Conservation (phyloP, 1,140 invertebrate species). For the Drosophila auraria region DNA sequence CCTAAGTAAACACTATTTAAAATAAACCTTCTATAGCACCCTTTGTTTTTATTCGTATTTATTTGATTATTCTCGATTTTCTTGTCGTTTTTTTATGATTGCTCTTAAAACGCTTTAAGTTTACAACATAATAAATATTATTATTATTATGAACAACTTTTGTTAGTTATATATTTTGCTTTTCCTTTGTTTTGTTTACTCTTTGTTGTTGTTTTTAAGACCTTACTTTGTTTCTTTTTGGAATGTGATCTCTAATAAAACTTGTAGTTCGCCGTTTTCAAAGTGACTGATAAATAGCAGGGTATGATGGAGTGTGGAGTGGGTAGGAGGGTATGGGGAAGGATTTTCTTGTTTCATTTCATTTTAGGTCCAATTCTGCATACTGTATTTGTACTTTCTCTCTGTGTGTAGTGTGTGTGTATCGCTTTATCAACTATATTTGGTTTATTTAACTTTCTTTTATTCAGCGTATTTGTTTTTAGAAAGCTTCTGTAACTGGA, state of each 20-base stretch:
- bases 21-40: slow-evolving; percentile 85
- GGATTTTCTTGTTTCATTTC: slow-evolving; percentile 23
- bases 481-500: slow-evolving; percentile 12
- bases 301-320: slow-evolving; percentile 19
- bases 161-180: slow-evolving; percentile 42
- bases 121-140: slow-evolving; percentile 42
- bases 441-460: slow-evolving; percentile 69
- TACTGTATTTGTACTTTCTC: slow-evolving; percentile 78
- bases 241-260: slow-evolving; percentile 81
- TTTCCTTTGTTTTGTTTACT: slow-evolving; percentile 34
- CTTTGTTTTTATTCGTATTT: slow-evolving; percentile 82
- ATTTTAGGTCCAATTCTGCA: slow-evolving; percentile 50
- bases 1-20: slow-evolving; percentile 78
- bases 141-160: slow-evolving; percentile 40
- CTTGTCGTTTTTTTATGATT: slow-evolving; percentile 49
- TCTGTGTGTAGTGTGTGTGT: slow-evolving; percentile 33
- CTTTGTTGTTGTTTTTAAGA: slow-evolving; percentile 68
- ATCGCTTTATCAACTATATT: slow-evolving; percentile 74
- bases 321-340: slow-evolving; percentile 12
- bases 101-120: slow-evolving; percentile 31
- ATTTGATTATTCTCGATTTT: slow-evolving; percentile 51
- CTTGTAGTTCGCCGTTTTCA: slow-evolving; percentile 50
- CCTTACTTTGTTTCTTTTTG: slow-evolving; percentile 81
- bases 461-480: slow-evolving; percentile 11
- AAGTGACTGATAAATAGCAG: slow-evolving; percentile 39